Base-by-base conservation (phyloP, 2,797 vertebrate genomes). In the Channallabes apus region DNA sequence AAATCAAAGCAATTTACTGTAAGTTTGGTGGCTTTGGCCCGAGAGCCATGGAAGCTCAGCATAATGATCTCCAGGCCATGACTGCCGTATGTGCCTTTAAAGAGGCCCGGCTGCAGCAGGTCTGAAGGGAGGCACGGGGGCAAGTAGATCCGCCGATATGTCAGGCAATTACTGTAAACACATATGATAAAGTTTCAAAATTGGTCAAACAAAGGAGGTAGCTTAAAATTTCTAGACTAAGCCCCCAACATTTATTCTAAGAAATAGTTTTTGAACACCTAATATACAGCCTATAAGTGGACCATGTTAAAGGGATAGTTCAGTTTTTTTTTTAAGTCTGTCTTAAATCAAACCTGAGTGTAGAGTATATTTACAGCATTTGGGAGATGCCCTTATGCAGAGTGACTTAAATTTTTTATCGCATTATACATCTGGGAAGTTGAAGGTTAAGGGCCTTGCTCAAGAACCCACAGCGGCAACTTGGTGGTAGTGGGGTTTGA, bases 41-140 rank as follows among this genome's bases (percentile, higher is more conserved):
- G 94, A 14, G 27, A 92, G n/a, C 96, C 96, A 0, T 98, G 97
- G 87, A 99, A 99, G 92, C 98, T 99, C 51, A 99, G 93, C 98
- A 99, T 98, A 88, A 99, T 96, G 0, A 99, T 97, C 95, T 99
- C 98, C 89, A 99, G 94, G 24, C 98, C 98, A 0, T 99, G 98
- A 92, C 97, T 99, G 61, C 98, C 98, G 0, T 99, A 99, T 0
- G 98, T 99, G 75, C 98, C 98, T 90, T 99, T 99, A 91, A 99
- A 99, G 87, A 99, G 97, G 65, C 98, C 98, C 0, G 98, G 97
- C 86, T 92, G 91, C 89, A 99, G 94, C 89, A 99, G 96, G 91
- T 98, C 97, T 0, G 95, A 94, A 0, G 97, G 95, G 90, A 89
- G 95, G 85, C 88, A 88, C 9, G 97, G 98, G 4, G 98, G 98